These are phyloP conservation scores for Eutolmus rufibarbis DNA, from an alignment of 2,888 invertebrate genomes.

Conservation along the genomic window DNA sequence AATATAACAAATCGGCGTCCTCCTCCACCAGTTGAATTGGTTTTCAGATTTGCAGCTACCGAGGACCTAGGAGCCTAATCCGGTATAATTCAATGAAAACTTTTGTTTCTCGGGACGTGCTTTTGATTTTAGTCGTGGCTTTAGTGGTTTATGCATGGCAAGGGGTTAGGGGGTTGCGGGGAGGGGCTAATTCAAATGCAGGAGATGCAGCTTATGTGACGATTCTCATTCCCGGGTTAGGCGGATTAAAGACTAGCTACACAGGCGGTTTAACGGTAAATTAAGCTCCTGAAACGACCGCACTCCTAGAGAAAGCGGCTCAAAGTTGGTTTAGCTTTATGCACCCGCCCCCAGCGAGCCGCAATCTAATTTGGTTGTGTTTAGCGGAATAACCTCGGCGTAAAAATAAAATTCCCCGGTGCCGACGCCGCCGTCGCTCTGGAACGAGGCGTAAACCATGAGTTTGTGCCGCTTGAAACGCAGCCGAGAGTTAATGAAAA, in stretches of 20 bases:
- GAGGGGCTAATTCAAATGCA: neutral
- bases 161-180: no score
- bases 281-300: neutral
- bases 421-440: neutral
- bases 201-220: neutral
- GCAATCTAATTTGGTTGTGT: neutral
- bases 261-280: slow-evolving; percentile 16
- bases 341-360: neutral
- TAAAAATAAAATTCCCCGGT: neutral
- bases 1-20: neutral
- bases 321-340: neutral
- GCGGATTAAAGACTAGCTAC: neutral
- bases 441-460: neutral
- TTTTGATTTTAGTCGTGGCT: neutral
- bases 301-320: neutral
- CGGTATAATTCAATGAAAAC: neutral
- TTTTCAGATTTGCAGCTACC: neutral
- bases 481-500: slow-evolving; percentile 16
- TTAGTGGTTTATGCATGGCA: neutral
- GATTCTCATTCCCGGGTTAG: neutral
- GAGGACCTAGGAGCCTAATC: neutral
- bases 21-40: neutral
- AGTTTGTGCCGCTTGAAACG: neutral
- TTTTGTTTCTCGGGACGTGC: neutral
- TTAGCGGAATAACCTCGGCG: neutral